Conservation (phyloP, 2,113 vertebrate genomes). For the Actinemys pallida region DNA sequence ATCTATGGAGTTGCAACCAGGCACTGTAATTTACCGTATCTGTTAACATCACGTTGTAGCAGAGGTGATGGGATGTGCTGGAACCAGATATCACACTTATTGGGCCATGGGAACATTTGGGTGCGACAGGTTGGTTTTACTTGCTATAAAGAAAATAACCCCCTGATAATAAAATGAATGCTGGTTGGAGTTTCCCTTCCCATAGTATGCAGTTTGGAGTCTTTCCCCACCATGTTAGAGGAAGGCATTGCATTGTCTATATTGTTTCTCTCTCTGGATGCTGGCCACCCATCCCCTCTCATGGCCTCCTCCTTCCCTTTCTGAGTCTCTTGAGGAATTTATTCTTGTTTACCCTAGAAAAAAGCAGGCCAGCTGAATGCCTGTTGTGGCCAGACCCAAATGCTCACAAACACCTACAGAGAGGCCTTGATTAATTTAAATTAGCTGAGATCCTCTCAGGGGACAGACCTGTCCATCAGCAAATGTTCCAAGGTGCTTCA, state of each 20-base stretch:
- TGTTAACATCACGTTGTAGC: background rate
- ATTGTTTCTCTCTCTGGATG: background rate
- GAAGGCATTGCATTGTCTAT: background rate
- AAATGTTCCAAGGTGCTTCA: constrained; percentile 12
- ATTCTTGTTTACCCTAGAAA: background rate
- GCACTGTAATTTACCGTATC: background rate
- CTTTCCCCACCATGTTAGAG: background rate
- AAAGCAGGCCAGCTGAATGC: background rate
- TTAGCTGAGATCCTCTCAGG: background rate
- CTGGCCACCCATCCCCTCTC: background rate
- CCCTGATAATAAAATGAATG: background rate
- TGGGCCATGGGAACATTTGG: background rate
- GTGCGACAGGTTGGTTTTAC: background rate
- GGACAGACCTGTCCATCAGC: background rate
- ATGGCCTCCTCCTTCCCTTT: background rate
- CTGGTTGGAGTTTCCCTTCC: background rate
- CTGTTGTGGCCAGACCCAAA: background rate
- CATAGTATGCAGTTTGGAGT: background rate
- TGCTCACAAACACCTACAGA: constrained; percentile 4
- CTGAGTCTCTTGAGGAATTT: background rate
- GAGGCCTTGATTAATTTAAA: background rate
- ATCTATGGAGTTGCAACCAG: background rate
- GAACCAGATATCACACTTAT: no score
- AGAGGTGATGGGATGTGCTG: background rate
- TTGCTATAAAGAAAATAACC: background rate